phyloP scores from a whole-genome alignment of 1,140 invertebrate species.

The silkworm (Bombyx mori) region DNA sequence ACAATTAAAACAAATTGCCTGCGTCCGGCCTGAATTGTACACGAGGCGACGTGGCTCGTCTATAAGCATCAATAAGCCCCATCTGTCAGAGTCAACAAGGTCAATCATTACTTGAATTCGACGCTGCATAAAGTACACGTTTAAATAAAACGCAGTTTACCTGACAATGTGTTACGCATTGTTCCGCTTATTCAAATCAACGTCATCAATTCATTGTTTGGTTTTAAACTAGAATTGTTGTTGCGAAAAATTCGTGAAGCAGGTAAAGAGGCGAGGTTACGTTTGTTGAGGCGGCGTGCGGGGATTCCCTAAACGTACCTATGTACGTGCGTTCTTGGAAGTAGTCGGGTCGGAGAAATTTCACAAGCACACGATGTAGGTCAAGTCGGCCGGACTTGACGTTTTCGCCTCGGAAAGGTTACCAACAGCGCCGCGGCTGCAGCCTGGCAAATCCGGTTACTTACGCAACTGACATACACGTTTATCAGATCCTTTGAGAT shows the following conservation, averaged over 20 bases:
- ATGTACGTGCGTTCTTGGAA: constrained; percentile 48
- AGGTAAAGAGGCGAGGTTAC: constrained; percentile 26
- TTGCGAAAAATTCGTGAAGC: constrained; percentile 19
- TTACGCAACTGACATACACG: constrained; percentile 60
- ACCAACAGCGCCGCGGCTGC: constrained; percentile 34
- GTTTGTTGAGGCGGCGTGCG: constrained; percentile 20
- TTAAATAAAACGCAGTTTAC: too few relatives aligned
- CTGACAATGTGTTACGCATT: too few relatives aligned
- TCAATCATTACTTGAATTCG: constrained; percentile 28
- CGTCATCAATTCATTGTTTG: too few relatives aligned
- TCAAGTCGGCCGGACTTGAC: constrained; percentile 65
- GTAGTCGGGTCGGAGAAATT: constrained; percentile 57
- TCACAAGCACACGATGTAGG: constrained; percentile 60
- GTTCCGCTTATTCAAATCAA: too few relatives aligned
- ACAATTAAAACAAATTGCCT: constrained; percentile 62
- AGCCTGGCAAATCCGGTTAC: constrained; percentile 48
- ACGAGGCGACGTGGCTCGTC: constrained; percentile 29
- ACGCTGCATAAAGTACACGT: constrained; percentile 11
- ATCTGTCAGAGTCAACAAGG: constrained; percentile 44
- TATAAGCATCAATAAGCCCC: constrained; percentile 58
- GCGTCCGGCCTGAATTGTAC: constrained; percentile 56
- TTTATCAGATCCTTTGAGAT: constrained; percentile 64
- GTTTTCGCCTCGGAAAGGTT: constrained; percentile 64
- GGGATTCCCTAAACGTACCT: constrained; percentile 44
- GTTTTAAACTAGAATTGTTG: not conserved